phyloP scores from a whole-genome alignment of 2,797 vertebrate species.

The Lophotriccus pileatus region DNA sequence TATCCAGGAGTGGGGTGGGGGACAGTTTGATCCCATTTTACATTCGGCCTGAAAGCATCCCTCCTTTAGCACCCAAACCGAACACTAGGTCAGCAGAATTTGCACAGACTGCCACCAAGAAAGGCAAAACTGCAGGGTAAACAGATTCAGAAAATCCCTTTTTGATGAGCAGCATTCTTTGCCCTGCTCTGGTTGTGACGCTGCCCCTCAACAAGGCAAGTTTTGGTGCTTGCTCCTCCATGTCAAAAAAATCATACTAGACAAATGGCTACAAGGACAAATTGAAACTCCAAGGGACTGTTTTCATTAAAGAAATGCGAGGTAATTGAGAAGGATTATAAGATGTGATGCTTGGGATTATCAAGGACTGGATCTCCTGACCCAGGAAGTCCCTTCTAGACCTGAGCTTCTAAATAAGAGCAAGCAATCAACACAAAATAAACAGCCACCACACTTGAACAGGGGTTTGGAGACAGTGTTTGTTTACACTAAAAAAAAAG shows the following conservation, averaged over 20 bases:
- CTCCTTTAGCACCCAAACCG: neutral
- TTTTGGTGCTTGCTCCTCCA: neutral
- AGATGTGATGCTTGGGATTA: neutral
- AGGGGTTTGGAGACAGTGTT: neutral
- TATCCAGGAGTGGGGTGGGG: neutral
- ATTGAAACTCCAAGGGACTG: neutral
- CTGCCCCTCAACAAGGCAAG: neutral
- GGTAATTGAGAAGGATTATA: neutral
- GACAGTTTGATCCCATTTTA: neutral
- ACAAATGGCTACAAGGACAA: neutral
- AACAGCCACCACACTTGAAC: neutral
- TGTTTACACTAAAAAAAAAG: constrained; percentile 28
- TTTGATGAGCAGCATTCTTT: neutral
- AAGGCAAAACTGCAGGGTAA: neutral
- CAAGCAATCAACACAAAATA: neutral
- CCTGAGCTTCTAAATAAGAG: neutral
- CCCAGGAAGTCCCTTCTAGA: neutral
- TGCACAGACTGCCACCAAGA: neutral
- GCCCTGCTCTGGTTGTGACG: neutral
- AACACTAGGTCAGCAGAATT: neutral
- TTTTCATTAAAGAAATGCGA: neutral
- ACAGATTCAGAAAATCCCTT: constrained; percentile 18
- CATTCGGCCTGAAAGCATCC: neutral
- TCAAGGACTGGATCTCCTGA: neutral
- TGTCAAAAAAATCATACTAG: neutral